phyloP scores from a whole-genome alignment of 2,113 vertebrate genomes.

The Phrynocephalus versicolor region DNA sequence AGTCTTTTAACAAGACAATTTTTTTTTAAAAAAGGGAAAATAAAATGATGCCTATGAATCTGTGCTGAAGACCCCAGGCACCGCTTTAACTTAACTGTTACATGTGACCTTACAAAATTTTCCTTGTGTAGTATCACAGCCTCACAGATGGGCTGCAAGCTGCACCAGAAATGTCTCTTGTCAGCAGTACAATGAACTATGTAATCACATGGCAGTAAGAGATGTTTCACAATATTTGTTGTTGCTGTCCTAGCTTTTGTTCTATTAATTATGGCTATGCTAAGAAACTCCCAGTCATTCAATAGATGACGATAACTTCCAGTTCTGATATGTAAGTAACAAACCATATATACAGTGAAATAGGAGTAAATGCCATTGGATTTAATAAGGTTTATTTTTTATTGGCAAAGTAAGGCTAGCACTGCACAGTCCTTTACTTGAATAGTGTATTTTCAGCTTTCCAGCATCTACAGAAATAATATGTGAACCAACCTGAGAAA shows the following conservation, averaged over 20 bases:
- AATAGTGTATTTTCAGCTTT: not conserved
- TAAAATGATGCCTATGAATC: accelerated
- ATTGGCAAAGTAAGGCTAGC: not conserved
- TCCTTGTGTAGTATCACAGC: conserved; percentile 69
- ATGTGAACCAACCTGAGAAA: not conserved
- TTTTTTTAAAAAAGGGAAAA: not conserved
- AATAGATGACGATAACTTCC: conserved; percentile 18
- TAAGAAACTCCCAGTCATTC: conserved; percentile 49
- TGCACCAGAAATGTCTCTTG: conserved; percentile 73
- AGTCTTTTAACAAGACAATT: accelerated
- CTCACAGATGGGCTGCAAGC: conserved; percentile 72
- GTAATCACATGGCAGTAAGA: conserved; percentile 64
- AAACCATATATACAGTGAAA: not conserved
- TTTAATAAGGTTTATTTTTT: not conserved
- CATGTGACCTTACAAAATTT: conserved; percentile 65
- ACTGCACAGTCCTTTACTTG: accelerated
- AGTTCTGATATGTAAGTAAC: conserved; percentile 25
- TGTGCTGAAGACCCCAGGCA: not conserved
- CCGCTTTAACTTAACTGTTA: conserved; percentile 71
- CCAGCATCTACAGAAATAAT: accelerated
- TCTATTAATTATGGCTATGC: conserved; percentile 66
- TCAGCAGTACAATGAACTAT: conserved; percentile 71
- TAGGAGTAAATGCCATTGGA: not conserved
- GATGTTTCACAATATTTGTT: conserved; percentile 51
- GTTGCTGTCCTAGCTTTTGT: conserved; percentile 59